Evolutionary conservation across 1,140 invertebrate species (phyloP), one percentile per base, ranked within the genome.

Genomic region (Aphelinus atriplicis): DNA sequence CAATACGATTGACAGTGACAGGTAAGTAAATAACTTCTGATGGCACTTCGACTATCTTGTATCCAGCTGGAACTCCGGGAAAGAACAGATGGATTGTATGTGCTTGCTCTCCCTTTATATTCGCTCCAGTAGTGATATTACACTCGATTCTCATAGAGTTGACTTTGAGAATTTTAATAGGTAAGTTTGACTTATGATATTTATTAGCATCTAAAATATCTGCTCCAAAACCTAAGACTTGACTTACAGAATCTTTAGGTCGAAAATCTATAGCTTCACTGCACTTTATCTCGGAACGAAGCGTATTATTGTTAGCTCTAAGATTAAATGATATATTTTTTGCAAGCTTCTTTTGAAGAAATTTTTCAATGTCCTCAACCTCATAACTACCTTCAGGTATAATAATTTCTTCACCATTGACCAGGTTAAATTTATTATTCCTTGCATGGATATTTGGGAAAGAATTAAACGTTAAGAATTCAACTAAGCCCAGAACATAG

Each of bases 401-500:
- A 45, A 6, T n/a, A 6, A 62, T 51, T 45, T n/a, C 26, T 51
- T 62, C 7, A 7, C 2, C 4, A 7, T 42, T 5, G 50, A 71
- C 47, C 26, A 26, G 26, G 10, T 71, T 10, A 60, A 71, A 71
- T 51, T 9, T 26, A 62, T 85, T 84, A 60, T 81, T 80, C 46
- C 76, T 64, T 45, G 66, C 45, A 77, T 80, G 75, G 51, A 84
- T 79, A 77, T 84, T 84, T 7, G 80, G 82, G n/a, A 85, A 84
- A 10, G 81, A 82, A 79, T 86, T 81, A 65, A 83, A 84, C 57
- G 79, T 82, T 69, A 83, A 60, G 74, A 85, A 80, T 73, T 79
- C 78, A 48, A 84, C 80, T 42, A 86, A 57, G 4, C 80, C 81
- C 48, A 83, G 77, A 56, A 63, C 74, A 80, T 85, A 85, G 47